Percentiles rank a stretch among this genome's conserved stretches.
phyloP scores from a whole-genome alignment of 2,797 vertebrate genomes.

The Okamejei kenojei region DNA sequence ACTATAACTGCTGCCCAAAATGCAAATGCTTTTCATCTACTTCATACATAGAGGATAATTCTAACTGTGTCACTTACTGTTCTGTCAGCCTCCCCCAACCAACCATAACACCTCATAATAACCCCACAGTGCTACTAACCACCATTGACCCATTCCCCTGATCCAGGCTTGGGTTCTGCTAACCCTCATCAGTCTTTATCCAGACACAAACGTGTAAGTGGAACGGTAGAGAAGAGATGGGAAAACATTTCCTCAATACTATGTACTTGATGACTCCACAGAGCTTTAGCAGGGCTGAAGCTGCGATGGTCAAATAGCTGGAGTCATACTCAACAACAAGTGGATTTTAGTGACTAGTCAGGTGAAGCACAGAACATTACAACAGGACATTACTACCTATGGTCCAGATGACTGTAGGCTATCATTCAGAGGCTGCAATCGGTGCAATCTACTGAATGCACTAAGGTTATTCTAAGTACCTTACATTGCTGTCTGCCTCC shows the following conservation, averaged over 20 bases:
- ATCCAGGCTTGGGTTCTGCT: neutral
- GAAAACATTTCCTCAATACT: neutral
- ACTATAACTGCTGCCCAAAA: neutral
- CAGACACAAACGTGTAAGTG: neutral
- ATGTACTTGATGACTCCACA: neutral
- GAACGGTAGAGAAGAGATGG: neutral
- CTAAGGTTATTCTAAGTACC: neutral
- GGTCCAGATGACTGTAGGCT: neutral
- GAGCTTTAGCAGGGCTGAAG: neutral
- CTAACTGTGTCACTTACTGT: neutral
- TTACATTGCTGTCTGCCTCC: neutral
- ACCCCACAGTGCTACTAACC: neutral
- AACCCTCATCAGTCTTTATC: neutral
- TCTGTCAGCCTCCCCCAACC: neutral
- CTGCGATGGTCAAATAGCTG: neutral
- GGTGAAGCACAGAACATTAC: neutral
- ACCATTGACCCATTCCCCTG: neutral
- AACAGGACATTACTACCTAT: neutral
- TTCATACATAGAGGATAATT: neutral
- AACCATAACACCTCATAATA: neutral
- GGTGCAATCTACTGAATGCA: neutral
- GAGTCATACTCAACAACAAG: neutral
- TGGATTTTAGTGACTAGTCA: neutral
- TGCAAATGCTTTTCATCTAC: neutral
- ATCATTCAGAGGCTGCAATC: neutral